These are phyloP conservation scores for Ceratina japonica DNA, from an alignment of 1,140 invertebrate species.

Conservation along the genomic window DNA sequence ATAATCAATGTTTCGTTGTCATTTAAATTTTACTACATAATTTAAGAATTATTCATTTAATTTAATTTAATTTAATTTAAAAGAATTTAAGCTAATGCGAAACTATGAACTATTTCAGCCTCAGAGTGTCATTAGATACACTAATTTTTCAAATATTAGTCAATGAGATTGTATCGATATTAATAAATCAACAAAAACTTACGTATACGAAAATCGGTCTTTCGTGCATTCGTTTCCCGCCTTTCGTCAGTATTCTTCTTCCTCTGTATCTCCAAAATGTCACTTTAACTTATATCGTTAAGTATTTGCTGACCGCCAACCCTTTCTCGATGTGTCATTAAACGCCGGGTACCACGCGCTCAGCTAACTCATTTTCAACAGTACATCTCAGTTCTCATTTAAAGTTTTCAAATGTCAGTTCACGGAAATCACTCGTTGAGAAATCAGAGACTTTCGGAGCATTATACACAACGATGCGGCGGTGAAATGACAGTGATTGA, in stretches of 20 bases:
- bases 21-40: too few species aligned
- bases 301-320: slow-evolving; percentile 25
- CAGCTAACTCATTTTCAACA: slow-evolving; percentile 30
- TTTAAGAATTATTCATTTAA: neutral
- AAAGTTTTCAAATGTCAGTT: slow-evolving; percentile 21
- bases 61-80: neutral
- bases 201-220: slow-evolving; percentile 32
- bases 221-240: slow-evolving; percentile 38
- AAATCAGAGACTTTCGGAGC: slow-evolving; percentile 8
- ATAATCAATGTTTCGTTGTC: too few species aligned
- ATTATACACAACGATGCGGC: slow-evolving; percentile 20
- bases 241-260: slow-evolving; percentile 7
- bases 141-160: neutral
- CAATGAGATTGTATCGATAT: neutral
- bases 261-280: neutral
- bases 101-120: too few species aligned
- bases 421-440: slow-evolving; percentile 9
- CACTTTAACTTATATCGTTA: neutral
- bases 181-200: neutral
- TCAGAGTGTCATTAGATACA: neutral
- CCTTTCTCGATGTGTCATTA: slow-evolving; percentile 33
- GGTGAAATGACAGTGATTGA: slow-evolving; percentile 11
- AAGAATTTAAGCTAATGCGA: neutral
- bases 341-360: slow-evolving; percentile 26
- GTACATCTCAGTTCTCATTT: slow-evolving; percentile 19